These are phyloP conservation scores for Oriolus oriolus DNA, from an alignment of 2,113 vertebrate species.

Conservation along the genomic window DNA sequence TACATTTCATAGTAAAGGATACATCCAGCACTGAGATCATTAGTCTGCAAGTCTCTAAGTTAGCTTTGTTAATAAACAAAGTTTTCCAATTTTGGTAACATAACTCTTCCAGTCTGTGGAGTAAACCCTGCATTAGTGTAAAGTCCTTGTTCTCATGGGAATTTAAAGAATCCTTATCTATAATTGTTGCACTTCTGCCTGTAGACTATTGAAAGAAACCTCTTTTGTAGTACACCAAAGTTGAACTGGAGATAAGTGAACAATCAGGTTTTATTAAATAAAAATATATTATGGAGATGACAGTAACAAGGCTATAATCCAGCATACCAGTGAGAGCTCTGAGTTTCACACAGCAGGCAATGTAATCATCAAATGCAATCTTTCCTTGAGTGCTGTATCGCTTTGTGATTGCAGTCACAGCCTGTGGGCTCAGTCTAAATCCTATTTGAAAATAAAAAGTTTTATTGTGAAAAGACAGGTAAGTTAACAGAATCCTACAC, in stretches of 20 bases:
- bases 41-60: conserved; percentile 90
- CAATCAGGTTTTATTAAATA: neutral
- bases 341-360: conserved; percentile 87
- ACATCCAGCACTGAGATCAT: conserved; percentile 98
- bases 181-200: neutral
- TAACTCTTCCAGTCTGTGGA: neutral
- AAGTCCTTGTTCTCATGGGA: neutral
- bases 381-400: conserved; percentile 82
- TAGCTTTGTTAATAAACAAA: conserved; percentile 22
- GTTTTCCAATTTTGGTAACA: neutral
- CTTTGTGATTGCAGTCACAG: conserved; percentile 81
- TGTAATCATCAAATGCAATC: conserved; percentile 91
- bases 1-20: conserved; percentile 78
- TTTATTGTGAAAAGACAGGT: neutral
- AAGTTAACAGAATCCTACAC: neutral
- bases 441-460: conserved; percentile 53
- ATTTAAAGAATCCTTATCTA: neutral
- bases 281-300: neutral
- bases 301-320: neutral
- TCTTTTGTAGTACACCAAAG: neutral
- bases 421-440: conserved; percentile 85
- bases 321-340: conserved; percentile 85
- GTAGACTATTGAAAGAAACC: neutral
- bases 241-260: neutral
- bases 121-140: neutral